phyloP scores from a whole-genome alignment of 1,140 invertebrate species.

The Caenorhabditis briggsae region DNA sequence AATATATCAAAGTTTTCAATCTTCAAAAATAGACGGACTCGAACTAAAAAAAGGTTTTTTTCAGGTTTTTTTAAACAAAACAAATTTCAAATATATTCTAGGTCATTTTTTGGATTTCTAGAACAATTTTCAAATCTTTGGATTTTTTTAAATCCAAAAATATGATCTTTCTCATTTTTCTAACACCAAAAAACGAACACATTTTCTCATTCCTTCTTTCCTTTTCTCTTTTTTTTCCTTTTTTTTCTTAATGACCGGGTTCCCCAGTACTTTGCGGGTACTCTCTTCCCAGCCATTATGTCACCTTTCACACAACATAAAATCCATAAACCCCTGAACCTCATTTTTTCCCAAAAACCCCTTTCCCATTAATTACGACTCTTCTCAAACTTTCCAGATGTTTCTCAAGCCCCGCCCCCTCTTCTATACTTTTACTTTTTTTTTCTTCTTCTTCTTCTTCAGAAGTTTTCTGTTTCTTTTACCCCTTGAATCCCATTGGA shows the following conservation, averaged over 20 bases:
- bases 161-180: neutral
- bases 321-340: neutral
- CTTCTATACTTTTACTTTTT: neutral
- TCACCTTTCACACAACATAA: neutral
- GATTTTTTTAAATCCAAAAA: too few species aligned
- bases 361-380: too few species aligned
- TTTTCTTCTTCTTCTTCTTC: slow-evolving; percentile 8
- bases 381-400: too few species aligned
- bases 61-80: too few species aligned
- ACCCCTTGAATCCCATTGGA: neutral
- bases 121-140: too few species aligned
- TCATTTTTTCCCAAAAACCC: neutral
- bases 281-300: neutral
- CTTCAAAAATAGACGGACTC: too few species aligned
- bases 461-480: neutral
- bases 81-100: too few species aligned
- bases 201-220: neutral
- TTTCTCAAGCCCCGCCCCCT: neutral
- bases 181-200: slow-evolving; percentile 1
- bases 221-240: neutral
- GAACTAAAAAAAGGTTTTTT: too few species aligned
- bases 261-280: neutral
- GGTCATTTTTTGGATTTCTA: too few species aligned
- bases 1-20: too few species aligned
- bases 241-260: slow-evolving; percentile 7